Conservation (phyloP, 2,888 invertebrate species). For the Lagria hirta region DNA sequence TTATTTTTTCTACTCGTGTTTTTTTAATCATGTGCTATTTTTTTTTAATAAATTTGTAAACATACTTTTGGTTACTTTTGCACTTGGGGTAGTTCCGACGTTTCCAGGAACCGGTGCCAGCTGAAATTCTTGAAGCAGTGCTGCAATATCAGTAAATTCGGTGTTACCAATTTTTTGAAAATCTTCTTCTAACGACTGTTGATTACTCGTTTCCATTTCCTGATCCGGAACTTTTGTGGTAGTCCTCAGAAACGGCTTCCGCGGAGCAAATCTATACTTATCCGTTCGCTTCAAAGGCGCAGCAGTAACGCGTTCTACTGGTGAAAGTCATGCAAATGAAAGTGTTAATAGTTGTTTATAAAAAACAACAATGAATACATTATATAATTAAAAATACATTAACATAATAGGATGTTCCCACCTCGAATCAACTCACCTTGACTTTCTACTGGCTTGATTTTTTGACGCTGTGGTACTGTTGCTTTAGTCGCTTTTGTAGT, state of each 20-base stretch:
- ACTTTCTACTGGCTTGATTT: slow-evolving; percentile 42
- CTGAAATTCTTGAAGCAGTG: slow-evolving; percentile 43
- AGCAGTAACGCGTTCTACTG: slow-evolving; percentile 21
- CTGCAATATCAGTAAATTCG: slow-evolving; percentile 42
- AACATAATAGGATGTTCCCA: slow-evolving; percentile 9
- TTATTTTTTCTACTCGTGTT: too few relatives aligned
- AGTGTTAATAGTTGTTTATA: background rate
- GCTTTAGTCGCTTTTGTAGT: slow-evolving; percentile 36
- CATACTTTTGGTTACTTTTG: slow-evolving; percentile 4
- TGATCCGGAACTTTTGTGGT: slow-evolving; percentile 36
- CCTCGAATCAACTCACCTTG: slow-evolving; percentile 42
- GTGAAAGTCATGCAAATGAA: background rate
- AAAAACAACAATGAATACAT: too few relatives aligned
- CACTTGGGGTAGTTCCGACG: slow-evolving; percentile 14
- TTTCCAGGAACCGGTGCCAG: slow-evolving; percentile 38
- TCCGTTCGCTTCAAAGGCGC: slow-evolving; percentile 18
- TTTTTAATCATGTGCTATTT: too few relatives aligned
- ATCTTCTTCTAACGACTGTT: slow-evolving; percentile 40
- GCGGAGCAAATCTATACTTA: slow-evolving; percentile 34
- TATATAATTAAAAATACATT: slow-evolving; percentile 1
- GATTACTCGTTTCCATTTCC: slow-evolving; percentile 42
- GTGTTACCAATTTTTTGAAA: slow-evolving; percentile 33
- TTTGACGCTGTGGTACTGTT: slow-evolving; percentile 31
- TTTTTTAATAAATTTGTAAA: too few relatives aligned
- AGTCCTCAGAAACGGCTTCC: slow-evolving; percentile 35